Evolutionary conservation across 2,888 invertebrate genomes (phyloP).

Genomic region (Chloroclysta siterata): DNA sequence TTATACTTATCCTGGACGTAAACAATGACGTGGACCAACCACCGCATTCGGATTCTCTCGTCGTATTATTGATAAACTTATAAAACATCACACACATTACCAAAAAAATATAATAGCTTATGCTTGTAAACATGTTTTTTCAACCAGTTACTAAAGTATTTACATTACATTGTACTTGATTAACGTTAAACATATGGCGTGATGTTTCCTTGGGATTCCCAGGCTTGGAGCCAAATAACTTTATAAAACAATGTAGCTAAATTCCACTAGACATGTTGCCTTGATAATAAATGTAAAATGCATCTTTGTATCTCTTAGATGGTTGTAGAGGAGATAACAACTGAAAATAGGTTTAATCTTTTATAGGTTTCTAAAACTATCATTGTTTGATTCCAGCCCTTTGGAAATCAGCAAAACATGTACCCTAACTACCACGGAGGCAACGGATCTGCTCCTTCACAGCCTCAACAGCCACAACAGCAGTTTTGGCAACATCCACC

Average conservation of each 20-base stretch:
- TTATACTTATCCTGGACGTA: slow-evolving; percentile 64
- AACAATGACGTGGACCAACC: slow-evolving; percentile 78
- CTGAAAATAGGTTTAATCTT: no score
- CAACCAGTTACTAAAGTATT: background rate
- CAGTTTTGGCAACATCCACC: slow-evolving; percentile 60
- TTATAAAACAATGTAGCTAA: background rate
- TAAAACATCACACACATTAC: slow-evolving; percentile 32
- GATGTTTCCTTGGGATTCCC: background rate
- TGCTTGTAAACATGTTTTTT: slow-evolving; percentile 16
- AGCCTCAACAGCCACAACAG: slow-evolving; percentile 48
- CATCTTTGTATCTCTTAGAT: no score
- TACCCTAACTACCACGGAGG: slow-evolving; percentile 65
- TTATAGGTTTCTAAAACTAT: background rate
- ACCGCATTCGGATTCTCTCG: slow-evolving; percentile 33
- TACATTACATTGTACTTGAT: background rate
- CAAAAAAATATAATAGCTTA: background rate
- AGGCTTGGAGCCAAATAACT: background rate
- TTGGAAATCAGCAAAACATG: slow-evolving; percentile 68
- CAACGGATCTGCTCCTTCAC: slow-evolving; percentile 44
- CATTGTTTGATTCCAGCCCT: slow-evolving; percentile 60
- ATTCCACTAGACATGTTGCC: background rate
- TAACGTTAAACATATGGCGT: slow-evolving; percentile 1
- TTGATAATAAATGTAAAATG: background rate
- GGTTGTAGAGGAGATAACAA: no score
- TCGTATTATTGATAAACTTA: slow-evolving; percentile 54